Percentiles rank a stretch among this genome's conserved stretches.
phyloP scores from a whole-genome alignment of 2,888 invertebrate genomes.

The Ceramica pisi region DNA sequence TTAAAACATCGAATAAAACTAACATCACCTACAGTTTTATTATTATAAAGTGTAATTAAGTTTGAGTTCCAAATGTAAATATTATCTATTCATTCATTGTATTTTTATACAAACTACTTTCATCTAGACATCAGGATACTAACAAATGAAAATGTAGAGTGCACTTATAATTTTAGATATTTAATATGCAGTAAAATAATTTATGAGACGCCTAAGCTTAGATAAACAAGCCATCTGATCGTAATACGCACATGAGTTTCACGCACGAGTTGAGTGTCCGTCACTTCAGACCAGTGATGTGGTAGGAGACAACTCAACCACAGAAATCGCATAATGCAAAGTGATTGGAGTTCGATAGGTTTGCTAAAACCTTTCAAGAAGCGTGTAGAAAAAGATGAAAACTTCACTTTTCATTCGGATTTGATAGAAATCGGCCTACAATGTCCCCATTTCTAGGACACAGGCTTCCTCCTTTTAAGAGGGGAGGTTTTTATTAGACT shows the following conservation, averaged over 20 bases:
- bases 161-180: background rate
- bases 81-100: background rate
- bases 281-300: slow-evolving; percentile 30
- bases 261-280: slow-evolving; percentile 45
- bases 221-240: slow-evolving; percentile 1
- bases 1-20: slow-evolving; percentile 63
- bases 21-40: slow-evolving; percentile 58
- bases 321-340: slow-evolving; percentile 15
- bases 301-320: slow-evolving; percentile 24
- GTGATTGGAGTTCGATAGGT: background rate
- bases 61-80: background rate
- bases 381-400: background rate
- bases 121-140: background rate
- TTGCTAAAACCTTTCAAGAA: slow-evolving; percentile 12
- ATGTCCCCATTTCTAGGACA: background rate
- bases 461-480: background rate
- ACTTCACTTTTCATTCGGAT: background rate
- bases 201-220: slow-evolving; percentile 3
- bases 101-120: background rate
- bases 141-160: background rate
- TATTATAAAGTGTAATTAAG: slow-evolving; percentile 7
- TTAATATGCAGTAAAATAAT: background rate
- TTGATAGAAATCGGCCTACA: background rate
- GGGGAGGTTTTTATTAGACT: background rate
- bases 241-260: slow-evolving; percentile 32